Evolutionary conservation across 2,888 invertebrate genomes (phyloP).

Genomic region (Trissonchulus latispiculum): DNA sequence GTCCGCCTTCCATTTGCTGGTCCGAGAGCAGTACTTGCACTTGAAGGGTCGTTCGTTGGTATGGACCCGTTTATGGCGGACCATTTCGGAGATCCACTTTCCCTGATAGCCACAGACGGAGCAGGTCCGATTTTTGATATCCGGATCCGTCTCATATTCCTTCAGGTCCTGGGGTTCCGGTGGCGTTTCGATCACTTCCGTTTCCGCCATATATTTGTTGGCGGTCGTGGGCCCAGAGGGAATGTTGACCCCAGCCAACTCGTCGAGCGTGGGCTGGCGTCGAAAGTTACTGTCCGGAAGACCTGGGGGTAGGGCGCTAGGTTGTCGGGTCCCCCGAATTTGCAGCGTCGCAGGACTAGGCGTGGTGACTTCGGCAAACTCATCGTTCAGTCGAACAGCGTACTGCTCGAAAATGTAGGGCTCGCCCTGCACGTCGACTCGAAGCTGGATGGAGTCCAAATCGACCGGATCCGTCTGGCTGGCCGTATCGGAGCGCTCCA

Average conservation of each 20-base stretch:
- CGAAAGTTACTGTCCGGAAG: not conserved
- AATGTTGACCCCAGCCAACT: not conserved
- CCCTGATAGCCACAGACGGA: conserved; percentile 41
- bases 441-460: not conserved
- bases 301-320: too few species aligned
- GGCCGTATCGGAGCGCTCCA: not conserved
- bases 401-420: conserved; percentile 15
- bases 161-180: conserved; percentile 40
- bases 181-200: conserved; percentile 42
- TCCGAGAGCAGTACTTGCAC: conserved; percentile 48
- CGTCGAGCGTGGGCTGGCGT: conserved; percentile 15
- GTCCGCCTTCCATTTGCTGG: conserved; percentile 50
- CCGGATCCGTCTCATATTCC: conserved; percentile 34
- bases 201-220: conserved; percentile 36
- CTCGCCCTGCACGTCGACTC: conserved; percentile 11
- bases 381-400: conserved; percentile 17
- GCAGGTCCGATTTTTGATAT: conserved; percentile 41
- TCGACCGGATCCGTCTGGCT: conserved; percentile 15
- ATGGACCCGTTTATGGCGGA: conserved; percentile 48
- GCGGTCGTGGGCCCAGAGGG: not conserved
- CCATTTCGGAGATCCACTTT: conserved; percentile 48
- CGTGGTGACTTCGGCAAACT: not conserved
- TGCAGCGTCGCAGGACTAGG: not conserved
- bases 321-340: too few species aligned
- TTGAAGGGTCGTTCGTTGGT: conserved; percentile 47